Evolutionary conservation across 2,888 invertebrate genomes (phyloP), one percentile per base, ranked within the genome.

Genomic region (Venustoraphidia nigricollis): DNA sequence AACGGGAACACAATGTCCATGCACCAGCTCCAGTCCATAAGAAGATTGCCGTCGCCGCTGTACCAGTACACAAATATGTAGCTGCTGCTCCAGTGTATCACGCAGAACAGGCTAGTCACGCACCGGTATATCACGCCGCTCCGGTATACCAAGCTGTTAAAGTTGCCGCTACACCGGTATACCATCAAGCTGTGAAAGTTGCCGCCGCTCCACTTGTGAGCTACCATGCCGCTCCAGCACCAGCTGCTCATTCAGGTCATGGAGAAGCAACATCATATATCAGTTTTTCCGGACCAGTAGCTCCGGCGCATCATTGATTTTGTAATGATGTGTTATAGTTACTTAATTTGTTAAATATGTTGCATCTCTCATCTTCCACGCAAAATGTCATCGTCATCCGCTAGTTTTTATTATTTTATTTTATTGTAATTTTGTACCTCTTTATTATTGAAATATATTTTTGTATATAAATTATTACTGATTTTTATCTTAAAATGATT

Each of bases 291-390:
- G 17, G 17, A 9, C 40, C 11, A 39, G 40, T 9, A 9, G 40
- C 13, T 17, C 45, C 14, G 3, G 14, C 34, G 10, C 35, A 36
- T 13, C 45, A 36, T 39, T 52, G 44, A 50, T 47, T 17, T 52
- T 53, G 49, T 51, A 46, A 39, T 39, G 11, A 39, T 14, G 14
- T 10, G 9, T 11, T 13, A 11, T 38, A 10, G 14, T 39, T 10
- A 14, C 40, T 11, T 39, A 14, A 39, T 39, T 9, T 39, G 40
- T 39, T 39, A 14, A 39, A 39, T 14, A 39, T 14, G 10, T 39
- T 39, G 40, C 14, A 10, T 39, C 11, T 39, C 10, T 39, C 40
- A 14, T 39, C 13, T 39, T 39, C 8, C 2, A 11, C n/a, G 14
- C 14, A 39, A 39, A 39, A 39, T 39, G 14, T 39, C 27, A 27